Conservation (phyloP, 2,113 vertebrate species). For the Craseonycteris thonglongyai region DNA sequence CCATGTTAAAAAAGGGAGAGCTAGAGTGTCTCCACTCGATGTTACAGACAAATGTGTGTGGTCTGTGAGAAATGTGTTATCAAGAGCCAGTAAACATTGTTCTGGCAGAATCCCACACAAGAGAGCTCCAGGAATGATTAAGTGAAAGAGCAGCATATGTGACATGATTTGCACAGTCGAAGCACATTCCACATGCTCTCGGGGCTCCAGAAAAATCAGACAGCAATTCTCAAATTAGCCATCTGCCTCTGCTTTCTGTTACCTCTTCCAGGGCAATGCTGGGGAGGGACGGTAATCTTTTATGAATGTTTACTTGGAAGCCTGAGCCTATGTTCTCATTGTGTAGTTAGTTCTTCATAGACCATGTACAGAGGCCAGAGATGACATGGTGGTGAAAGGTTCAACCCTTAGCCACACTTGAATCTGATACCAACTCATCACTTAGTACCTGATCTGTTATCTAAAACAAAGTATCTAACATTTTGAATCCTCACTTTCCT, state of each 20-base stretch:
- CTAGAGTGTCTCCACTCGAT: not conserved
- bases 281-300: not conserved
- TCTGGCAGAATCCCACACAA: conserved; percentile 37
- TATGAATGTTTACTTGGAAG: not conserved
- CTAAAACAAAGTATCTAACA: not conserved
- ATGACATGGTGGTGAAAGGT: not conserved
- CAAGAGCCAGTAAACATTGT: conserved; percentile 48
- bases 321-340: not conserved
- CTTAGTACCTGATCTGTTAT: not conserved
- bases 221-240: conserved; percentile 40
- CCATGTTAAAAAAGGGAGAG: not conserved
- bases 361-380: not conserved
- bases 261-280: not conserved
- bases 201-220: conserved; percentile 39
- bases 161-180: conserved; percentile 42
- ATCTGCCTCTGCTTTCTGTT: conserved; percentile 33
- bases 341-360: not conserved
- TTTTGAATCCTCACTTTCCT: not conserved
- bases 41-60: conserved; percentile 35
- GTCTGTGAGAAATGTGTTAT: conserved; percentile 52
- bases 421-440: not conserved
- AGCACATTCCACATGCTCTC: conserved; percentile 14
- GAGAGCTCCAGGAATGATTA: conserved; percentile 42
- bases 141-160: conserved; percentile 51
- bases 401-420: not conserved